Conservation (phyloP, 2,888 invertebrate species). For the Zeuzera pyrina region DNA sequence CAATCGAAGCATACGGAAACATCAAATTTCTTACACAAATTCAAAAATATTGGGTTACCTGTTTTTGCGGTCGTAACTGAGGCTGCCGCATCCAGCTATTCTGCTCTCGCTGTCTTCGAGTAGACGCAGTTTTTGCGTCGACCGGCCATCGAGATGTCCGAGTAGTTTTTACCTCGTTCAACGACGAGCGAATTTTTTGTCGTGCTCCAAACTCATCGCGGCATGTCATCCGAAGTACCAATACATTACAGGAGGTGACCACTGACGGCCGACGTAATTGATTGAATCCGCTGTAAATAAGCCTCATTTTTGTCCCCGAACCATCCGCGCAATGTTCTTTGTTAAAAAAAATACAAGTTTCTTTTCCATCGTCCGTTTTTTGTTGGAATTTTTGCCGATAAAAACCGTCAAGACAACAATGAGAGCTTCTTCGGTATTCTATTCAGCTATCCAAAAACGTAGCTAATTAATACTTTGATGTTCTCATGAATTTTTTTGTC, state of each 20-base stretch:
- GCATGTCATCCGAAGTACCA: constrained; percentile 41
- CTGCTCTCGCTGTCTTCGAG: constrained; percentile 19
- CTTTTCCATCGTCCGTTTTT: not conserved
- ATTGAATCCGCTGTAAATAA: constrained; percentile 56
- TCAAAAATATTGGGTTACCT: no score
- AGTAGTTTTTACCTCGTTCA: constrained; percentile 49
- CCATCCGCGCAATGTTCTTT: constrained; percentile 4
- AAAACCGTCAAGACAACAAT: no score
- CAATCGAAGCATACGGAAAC: no score
- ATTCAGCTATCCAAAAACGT: no score
- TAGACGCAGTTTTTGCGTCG: constrained; percentile 50
- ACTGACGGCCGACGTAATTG: constrained; percentile 54
- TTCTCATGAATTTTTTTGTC: no score
- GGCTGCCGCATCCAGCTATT: not conserved
- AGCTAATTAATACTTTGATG: no score
- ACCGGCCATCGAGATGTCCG: constrained; percentile 43
- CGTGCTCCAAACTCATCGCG: constrained; percentile 47
- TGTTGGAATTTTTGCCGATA: constrained; percentile 1
- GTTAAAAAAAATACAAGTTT: not conserved
- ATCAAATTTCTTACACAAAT: no score
- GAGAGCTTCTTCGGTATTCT: no score
- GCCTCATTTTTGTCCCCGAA: constrained; percentile 35
- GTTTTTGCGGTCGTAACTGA: no score
- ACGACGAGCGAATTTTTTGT: constrained; percentile 51
- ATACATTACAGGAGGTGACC: constrained; percentile 52